Conservation (phyloP, 2,113 vertebrate genomes). For the Redunca redunca region DNA sequence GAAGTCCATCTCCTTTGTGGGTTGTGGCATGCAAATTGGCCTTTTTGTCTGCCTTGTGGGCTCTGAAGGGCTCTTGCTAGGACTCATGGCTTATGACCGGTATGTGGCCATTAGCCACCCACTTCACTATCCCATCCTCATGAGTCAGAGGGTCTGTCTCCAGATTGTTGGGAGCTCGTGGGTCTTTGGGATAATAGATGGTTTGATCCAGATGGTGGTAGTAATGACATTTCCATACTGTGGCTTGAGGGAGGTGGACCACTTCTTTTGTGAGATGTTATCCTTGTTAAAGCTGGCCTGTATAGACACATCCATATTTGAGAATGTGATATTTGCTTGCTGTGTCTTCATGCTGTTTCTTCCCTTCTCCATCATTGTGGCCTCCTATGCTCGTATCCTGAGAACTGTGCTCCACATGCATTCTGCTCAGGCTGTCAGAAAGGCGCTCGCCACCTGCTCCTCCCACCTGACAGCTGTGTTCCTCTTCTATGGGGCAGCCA, state of each 20-base stretch:
- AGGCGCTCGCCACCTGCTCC: conserved; percentile 49
- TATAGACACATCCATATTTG: conserved; percentile 49
- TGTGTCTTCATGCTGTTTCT: conserved; percentile 49
- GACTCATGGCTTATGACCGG: conserved; percentile 62
- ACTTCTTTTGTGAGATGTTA: conserved; percentile 58
- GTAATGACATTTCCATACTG: conserved; percentile 64
- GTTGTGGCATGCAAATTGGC: conserved; percentile 56
- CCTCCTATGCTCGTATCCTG: conserved; percentile 50
- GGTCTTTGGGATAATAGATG: conserved; percentile 53
- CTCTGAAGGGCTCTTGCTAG: conserved; percentile 64
- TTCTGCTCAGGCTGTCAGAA: conserved; percentile 29
- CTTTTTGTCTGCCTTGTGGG: conserved; percentile 49
- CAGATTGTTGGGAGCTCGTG: conserved; percentile 42
- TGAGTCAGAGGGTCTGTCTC: conserved; percentile 51
- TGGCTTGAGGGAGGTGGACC: conserved; percentile 29
- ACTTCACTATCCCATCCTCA: conserved; percentile 53
- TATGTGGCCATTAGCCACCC: conserved; percentile 60
- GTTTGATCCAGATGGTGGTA: conserved; percentile 40
- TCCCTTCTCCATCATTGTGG: conserved; percentile 47
- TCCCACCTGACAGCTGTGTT: conserved; percentile 57
- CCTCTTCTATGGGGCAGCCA: conserved; percentile 60
- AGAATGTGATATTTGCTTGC: conserved; percentile 15
- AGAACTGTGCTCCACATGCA: neutral
- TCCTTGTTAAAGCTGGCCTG: conserved; percentile 58
- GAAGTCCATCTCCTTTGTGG: conserved; percentile 54